Conservation (phyloP, 2,797 vertebrate species). For the Dryobates pubescens region DNA sequence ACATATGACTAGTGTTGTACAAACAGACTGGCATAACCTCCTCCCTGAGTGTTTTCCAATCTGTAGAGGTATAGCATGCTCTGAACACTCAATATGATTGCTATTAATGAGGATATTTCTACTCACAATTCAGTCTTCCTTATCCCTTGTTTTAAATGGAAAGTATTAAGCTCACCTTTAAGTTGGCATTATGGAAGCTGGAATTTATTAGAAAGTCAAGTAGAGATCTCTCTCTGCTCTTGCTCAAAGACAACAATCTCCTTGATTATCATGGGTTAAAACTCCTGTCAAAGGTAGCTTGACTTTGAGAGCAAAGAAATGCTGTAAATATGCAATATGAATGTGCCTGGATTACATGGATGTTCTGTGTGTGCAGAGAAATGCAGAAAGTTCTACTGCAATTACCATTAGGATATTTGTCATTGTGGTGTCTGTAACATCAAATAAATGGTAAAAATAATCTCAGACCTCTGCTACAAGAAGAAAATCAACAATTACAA, state of each 20-base stretch:
- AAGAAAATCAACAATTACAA: not conserved
- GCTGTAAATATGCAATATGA: not conserved
- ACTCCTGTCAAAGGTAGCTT: not conserved
- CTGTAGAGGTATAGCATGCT: not conserved
- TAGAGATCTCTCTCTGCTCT: not conserved
- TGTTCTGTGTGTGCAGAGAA: not conserved
- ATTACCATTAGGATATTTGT: not conserved
- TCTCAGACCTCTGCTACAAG: not conserved
- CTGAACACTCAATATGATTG: not conserved
- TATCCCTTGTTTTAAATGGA: not conserved
- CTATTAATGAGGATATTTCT: not conserved
- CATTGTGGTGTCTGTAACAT: not conserved
- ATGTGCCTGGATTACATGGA: not conserved
- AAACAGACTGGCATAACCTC: not conserved
- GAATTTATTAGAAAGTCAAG: not conserved
- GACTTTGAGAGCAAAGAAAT: not conserved
- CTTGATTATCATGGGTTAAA: not conserved
- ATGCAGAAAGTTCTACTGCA: not conserved
- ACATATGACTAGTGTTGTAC: not conserved
- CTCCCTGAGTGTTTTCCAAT: not conserved
- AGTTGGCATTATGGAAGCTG: accelerated
- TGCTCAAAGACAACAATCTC: not conserved
- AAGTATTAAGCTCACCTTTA: accelerated
- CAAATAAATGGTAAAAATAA: not conserved
- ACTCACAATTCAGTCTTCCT: not conserved